phyloP scores from a whole-genome alignment of 2,888 invertebrate species.

The Sesia apiformis region DNA sequence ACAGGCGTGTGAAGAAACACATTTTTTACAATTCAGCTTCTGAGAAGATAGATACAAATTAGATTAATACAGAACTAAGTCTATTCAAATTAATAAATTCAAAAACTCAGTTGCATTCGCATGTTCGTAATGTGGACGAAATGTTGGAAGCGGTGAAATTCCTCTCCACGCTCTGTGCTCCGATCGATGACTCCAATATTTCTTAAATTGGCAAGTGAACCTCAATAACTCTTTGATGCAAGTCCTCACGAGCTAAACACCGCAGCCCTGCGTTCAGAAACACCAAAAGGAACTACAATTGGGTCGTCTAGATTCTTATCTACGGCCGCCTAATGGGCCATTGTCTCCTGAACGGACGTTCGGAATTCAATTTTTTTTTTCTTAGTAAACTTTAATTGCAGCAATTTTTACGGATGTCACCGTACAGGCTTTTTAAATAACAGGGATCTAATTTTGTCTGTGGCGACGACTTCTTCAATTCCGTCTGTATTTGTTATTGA shows the following conservation, averaged over 20 bases:
- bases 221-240: no score
- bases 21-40: no score
- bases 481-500: background rate
- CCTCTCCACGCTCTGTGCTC: no score
- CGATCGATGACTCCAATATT: no score
- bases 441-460: background rate
- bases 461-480: background rate
- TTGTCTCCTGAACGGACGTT: slow-evolving; percentile 44
- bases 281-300: slow-evolving; percentile 44
- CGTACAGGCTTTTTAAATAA: slow-evolving; percentile 1
- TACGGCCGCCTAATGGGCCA: slow-evolving; percentile 60
- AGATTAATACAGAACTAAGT: no score
- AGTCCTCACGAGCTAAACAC: background rate
- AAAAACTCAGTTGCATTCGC: no score
- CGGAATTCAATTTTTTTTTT: slow-evolving; percentile 43
- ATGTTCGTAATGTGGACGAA: no score
- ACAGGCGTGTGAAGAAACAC: no score
- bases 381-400: slow-evolving; percentile 49
- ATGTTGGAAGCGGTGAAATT: no score
- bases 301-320: slow-evolving; percentile 60
- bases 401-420: slow-evolving; percentile 66
- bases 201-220: no score
- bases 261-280: slow-evolving; percentile 21
- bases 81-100: no score
- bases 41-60: no score